A percentile compares a stretch with the other conserved stretches of the same genome.
phyloP scores from a whole-genome alignment of 2,797 vertebrate genomes.

The Distichodus sexfasciatus region DNA sequence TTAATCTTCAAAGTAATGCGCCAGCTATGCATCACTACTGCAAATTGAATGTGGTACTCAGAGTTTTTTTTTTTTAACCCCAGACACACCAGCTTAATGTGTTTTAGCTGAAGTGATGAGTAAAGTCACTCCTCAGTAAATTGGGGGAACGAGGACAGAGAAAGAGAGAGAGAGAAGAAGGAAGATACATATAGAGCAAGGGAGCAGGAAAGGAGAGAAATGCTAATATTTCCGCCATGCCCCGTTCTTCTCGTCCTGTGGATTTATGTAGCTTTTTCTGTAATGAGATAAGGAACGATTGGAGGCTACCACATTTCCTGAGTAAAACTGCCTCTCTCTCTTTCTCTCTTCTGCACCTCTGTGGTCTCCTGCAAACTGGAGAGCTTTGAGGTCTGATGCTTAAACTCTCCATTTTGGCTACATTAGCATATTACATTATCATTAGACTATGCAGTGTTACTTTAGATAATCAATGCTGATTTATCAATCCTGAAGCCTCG shows the following conservation, averaged over 20 bases:
- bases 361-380: conserved; percentile 11
- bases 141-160: conserved; percentile 42
- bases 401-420: conserved; percentile 1
- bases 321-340: conserved; percentile 54
- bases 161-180: conserved; percentile 53
- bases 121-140: conserved; percentile 76
- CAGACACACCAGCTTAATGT: conserved; percentile 75
- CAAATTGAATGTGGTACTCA: conserved; percentile 72
- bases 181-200: conserved; percentile 38
- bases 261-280: conserved; percentile 74
- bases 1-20: conserved; percentile 78
- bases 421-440: conserved; percentile 25
- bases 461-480: conserved; percentile 41
- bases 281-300: conserved; percentile 78
- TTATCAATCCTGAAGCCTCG: conserved; percentile 38
- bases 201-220: conserved; percentile 60
- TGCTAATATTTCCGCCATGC: conserved; percentile 73
- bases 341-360: conserved; percentile 51
- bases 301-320: conserved; percentile 63
- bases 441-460: conserved; percentile 29
- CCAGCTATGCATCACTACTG: conserved; percentile 76
- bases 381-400: not conserved
- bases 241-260: conserved; percentile 69
- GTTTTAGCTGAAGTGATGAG: conserved; percentile 80
- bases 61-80: conserved; percentile 57